Evolutionary conservation across 2,888 invertebrate genomes (phyloP), one percentile per base, ranked within the genome.

Genomic region (Mimachlamys varia): DNA sequence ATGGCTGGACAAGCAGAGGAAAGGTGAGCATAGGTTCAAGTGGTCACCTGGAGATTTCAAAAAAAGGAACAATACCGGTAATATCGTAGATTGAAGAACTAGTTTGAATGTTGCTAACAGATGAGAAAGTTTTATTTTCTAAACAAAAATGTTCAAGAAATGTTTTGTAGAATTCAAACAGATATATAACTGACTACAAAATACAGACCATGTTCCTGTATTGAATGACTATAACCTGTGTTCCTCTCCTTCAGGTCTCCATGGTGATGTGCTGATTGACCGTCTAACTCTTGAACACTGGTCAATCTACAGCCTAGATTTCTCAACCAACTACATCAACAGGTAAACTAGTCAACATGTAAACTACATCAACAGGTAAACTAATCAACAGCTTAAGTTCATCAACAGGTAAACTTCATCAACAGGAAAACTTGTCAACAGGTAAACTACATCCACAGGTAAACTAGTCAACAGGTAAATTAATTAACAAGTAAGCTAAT

Each of bases 271-370:
- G 53, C 19, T 89, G 37, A 5, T 90, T 44, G 90, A 91, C 58
- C 87, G 33, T n/a, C n/a, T 87, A 27, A 13, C 15, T 15, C 49
- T 88, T 0, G 19, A 76, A 10, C 38, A 91, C 89, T 91, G 91
- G 91, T 87, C 88, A 19, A 88, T 90, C 10, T 91, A 91, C 53
- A 88, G 90, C 13, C 58, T 91, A 10, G 62, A 88, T 15, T 91
- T 91, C 53, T 90, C 88, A 53, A 49, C n/a, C 13, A 49, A 88
- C 33, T 91, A 87, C 58, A 53, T 91, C 12, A 88, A 89, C 33
- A 90, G 87, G 91, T 91, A 89, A 89, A 58, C 22, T 33, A 76
- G n/a, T 50, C 49, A 44, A 76, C 33, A 76, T 27, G 76, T 76
- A 76, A 76, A 19, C 19, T 76, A 76, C 62, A 33, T 76, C 76